Conservation (phyloP, 2,113 vertebrate genomes). For the Prinia subflava region DNA sequence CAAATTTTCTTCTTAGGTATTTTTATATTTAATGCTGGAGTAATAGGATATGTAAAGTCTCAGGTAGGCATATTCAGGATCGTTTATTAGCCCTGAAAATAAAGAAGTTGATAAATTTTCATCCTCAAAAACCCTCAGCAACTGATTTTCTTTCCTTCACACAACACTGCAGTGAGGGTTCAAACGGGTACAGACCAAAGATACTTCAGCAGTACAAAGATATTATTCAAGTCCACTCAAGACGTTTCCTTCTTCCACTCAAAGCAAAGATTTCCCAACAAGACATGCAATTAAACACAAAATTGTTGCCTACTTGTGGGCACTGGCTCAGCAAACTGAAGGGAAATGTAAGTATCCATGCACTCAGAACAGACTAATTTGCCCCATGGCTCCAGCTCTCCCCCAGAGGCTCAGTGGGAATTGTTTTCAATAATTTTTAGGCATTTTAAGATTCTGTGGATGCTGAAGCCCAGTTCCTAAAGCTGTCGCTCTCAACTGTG, state of each 20-base stretch:
- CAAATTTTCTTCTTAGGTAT: background rate
- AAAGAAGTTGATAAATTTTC: background rate
- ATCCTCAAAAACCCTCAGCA: background rate
- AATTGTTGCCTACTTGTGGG: background rate
- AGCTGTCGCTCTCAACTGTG: background rate
- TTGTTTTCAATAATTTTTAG: background rate
- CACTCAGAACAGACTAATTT: background rate
- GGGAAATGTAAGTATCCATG: background rate
- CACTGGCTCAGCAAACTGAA: background rate
- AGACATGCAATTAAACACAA: background rate
- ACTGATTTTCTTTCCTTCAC: background rate
- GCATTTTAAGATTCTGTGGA: background rate
- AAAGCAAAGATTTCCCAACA: background rate
- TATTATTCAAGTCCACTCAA: background rate
- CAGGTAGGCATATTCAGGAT: background rate
- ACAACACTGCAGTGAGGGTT: background rate
- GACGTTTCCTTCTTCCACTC: background rate
- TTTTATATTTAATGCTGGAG: background rate
- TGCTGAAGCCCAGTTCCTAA: background rate
- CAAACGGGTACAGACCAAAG: background rate
- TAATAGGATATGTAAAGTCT: background rate
- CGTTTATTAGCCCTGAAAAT: background rate
- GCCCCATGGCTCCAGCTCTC: background rate
- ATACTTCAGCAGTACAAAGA: background rate
- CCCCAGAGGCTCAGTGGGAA: background rate